These are phyloP conservation scores for Lerema accius DNA, from an alignment of 1,140 invertebrate species.

Conservation along the genomic window DNA sequence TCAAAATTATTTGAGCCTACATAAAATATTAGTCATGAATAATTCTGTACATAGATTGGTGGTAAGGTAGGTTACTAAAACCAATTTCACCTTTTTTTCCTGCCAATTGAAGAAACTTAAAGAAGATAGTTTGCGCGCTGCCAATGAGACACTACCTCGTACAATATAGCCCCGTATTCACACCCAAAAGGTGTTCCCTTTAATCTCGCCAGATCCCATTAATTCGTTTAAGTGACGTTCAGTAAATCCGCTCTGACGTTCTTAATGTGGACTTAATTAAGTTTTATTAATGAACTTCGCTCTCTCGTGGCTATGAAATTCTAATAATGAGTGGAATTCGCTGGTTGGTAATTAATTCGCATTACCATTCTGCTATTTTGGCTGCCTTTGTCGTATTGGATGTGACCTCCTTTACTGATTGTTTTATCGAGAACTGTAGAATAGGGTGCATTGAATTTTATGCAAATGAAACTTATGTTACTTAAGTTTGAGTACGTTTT, in stretches of 20 bases:
- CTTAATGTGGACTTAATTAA: slow-evolving; percentile 73
- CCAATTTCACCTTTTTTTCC: no score
- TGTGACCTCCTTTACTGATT: background rate
- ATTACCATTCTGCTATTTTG: slow-evolving; percentile 12
- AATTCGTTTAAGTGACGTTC: slow-evolving; percentile 70
- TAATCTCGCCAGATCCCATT: slow-evolving; percentile 68
- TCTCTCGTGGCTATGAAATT: slow-evolving; percentile 48
- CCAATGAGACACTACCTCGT: background rate
- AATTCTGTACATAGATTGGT: no score
- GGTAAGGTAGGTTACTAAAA: no score
- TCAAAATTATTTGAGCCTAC: no score
- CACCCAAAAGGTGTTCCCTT: slow-evolving; percentile 50
- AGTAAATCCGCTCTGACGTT: slow-evolving; percentile 64
- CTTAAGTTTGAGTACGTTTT: no score
- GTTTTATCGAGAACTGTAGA: no score
- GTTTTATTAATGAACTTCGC: slow-evolving; percentile 68
- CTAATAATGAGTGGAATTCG: slow-evolving; percentile 39
- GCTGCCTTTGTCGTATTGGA: background rate
- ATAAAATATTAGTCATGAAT: no score
- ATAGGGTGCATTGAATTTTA: no score
- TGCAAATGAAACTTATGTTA: no score
- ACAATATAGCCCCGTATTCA: slow-evolving; percentile 30
- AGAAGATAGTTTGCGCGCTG: no score
- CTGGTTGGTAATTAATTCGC: slow-evolving; percentile 13
- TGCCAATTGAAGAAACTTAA: no score